phyloP scores from a whole-genome alignment of 2,113 vertebrate species.

The Eulacestoma nigropectus region DNA sequence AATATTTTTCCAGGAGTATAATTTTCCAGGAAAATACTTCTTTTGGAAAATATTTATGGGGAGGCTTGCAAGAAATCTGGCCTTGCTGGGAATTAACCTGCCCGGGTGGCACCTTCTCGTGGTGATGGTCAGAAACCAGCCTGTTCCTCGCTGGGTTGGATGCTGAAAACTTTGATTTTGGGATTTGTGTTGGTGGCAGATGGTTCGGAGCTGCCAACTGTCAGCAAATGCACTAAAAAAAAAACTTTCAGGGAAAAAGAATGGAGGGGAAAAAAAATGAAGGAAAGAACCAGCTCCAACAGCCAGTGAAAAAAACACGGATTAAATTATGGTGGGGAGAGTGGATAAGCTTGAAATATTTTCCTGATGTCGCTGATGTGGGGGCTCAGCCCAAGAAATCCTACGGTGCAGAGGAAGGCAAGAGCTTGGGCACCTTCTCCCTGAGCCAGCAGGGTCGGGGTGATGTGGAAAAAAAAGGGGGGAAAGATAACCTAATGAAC shows the following conservation, averaged over 20 bases:
- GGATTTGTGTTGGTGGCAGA: not conserved
- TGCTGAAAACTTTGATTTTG: not conserved
- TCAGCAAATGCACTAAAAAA: not conserved
- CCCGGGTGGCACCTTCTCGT: not conserved
- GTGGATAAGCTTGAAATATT: not conserved
- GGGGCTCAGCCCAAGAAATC: not conserved
- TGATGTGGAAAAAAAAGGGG: not conserved
- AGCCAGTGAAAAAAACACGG: not conserved
- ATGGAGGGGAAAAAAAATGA: accelerated
- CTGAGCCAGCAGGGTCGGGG: accelerated
- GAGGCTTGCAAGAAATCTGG: not conserved
- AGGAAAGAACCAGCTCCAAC: not conserved
- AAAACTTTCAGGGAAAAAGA: not conserved
- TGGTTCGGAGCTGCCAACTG: constrained; percentile 34
- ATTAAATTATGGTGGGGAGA: not conserved
- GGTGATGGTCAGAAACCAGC: not conserved
- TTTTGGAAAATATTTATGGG: accelerated
- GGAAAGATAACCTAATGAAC: not conserved
- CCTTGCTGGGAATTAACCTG: not conserved
- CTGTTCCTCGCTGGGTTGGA: not conserved
- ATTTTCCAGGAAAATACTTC: not conserved
- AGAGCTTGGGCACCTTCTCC: not conserved
- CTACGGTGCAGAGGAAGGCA: not conserved
- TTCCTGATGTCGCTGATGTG: accelerated
- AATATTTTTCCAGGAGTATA: not conserved